phyloP scores from a whole-genome alignment of 2,888 invertebrate species.

The Stenodema calcarata region DNA sequence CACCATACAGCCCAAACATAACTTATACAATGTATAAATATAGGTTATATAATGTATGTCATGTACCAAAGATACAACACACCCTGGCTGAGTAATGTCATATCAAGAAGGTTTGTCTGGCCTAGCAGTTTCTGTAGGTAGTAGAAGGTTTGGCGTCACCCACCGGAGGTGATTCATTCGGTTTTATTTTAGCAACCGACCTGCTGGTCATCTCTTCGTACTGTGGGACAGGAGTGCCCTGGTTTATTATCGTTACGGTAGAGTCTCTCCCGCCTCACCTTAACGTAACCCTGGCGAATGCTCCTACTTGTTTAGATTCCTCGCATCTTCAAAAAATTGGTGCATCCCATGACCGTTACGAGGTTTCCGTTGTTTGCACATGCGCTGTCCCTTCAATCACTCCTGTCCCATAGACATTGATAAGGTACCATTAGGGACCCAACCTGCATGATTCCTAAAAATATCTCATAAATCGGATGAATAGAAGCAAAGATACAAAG shows the following conservation, averaged over 20 bases:
- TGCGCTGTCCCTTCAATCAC: too few species aligned
- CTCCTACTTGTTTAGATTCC: background rate
- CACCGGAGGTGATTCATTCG: background rate
- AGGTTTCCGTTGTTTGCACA: too few species aligned
- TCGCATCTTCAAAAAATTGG: background rate
- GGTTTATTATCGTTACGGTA: background rate
- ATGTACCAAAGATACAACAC: background rate
- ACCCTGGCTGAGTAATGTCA: background rate
- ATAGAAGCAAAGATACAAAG: too few species aligned
- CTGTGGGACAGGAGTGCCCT: background rate
- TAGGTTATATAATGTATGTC: too few species aligned
- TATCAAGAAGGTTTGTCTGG: background rate
- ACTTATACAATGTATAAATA: too few species aligned
- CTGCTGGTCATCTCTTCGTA: background rate
- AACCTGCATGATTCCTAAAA: too few species aligned
- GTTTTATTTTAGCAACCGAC: constrained; percentile 18
- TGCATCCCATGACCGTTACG: too few species aligned
- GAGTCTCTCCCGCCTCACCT: too few species aligned
- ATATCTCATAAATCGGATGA: too few species aligned
- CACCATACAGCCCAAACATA: too few species aligned
- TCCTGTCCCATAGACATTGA: too few species aligned
- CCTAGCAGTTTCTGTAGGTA: background rate
- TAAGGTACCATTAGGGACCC: too few species aligned
- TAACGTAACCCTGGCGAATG: background rate
- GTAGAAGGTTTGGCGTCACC: background rate